Percentiles rank a stretch among this genome's conserved stretches.
Evolutionary conservation across 2,797 vertebrate species (phyloP).

Genomic region (Lithobates sylvaticus): DNA sequence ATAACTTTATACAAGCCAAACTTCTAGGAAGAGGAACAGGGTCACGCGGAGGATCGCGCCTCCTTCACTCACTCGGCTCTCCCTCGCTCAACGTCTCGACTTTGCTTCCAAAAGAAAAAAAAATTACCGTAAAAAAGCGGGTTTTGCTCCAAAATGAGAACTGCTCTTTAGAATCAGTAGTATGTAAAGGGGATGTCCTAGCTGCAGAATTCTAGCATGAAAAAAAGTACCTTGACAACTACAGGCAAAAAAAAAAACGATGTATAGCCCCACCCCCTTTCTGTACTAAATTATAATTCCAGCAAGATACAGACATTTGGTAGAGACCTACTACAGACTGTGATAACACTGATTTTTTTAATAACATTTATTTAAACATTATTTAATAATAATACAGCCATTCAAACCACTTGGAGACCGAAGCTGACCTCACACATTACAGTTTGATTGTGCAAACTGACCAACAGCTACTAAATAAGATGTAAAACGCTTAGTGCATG

Average conservation of each 20-base stretch:
- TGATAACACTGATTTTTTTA: too few relatives aligned
- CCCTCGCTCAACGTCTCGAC: slow-evolving; percentile 64
- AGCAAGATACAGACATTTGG: too few relatives aligned
- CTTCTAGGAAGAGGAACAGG: slow-evolving; percentile 73
- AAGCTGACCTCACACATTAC: too few relatives aligned
- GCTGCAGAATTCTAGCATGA: background rate
- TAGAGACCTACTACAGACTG: too few relatives aligned
- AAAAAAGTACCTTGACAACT: background rate
- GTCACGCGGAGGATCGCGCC: slow-evolving; percentile 74
- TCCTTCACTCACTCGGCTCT: slow-evolving; percentile 68
- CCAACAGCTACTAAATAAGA: too few relatives aligned
- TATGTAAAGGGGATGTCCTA: slow-evolving; percentile 75
- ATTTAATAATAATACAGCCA: too few relatives aligned
- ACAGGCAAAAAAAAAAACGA: background rate
- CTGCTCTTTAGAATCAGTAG: slow-evolving; percentile 83
- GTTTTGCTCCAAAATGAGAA: slow-evolving; percentile 69
- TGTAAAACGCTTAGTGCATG: too few relatives aligned
- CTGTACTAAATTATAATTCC: too few relatives aligned
- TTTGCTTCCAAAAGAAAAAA: slow-evolving; percentile 70
- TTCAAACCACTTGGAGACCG: too few relatives aligned
- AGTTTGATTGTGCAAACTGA: too few relatives aligned
- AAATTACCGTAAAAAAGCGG: too few relatives aligned
- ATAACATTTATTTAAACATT: too few relatives aligned
- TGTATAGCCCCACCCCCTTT: slow-evolving; percentile 6
- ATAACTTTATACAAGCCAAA: slow-evolving; percentile 32